Base-by-base conservation (phyloP, 2,888 invertebrate species). In the Amphimallon solstitiale region DNA sequence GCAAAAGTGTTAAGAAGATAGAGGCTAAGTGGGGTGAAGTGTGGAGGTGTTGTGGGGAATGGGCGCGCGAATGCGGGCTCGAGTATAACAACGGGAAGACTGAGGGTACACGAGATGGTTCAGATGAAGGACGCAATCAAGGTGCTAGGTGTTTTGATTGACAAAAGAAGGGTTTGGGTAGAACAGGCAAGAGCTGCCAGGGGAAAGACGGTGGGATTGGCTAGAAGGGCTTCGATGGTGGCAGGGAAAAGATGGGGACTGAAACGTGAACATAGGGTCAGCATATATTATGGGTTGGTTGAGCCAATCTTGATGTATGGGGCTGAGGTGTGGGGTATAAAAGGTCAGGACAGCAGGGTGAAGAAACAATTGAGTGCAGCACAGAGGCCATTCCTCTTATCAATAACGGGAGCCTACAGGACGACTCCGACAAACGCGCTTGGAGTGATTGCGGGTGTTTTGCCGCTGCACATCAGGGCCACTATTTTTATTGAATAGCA, bases 291-390 rank as follows among this genome's bases (percentile, higher is more conserved):
- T 14, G 37, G 46, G n/a, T 65, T 54, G 1, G 23, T 70, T 2
- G 67, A 64, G 61, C 69, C 70, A 5, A 65, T 62, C 10, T 10
- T 70, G 12, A 7, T 70, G 38, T 71, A 73, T 63, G 73, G 66
- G 2, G 37, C 63, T 3, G 70, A 71, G 29, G 51, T 74, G 7
- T 74, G 72, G 71, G 72, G 71, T 2, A 38, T 17, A 0, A 65
- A 65, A 14, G 68, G 59, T 7, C 37, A 14, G 3, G 64, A 68
- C 37, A 38, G 21, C 0, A 63, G 66, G 19, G 40, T 70, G 3
- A 46, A 43, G 34, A 73, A 40, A 61, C 62, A 67, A 0, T 37
- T 73, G 21, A 21, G 34, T 12, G 71, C 72, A 10, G 40, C 52
- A 6, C 59, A 71, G 37, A 23, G 72, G 43, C 65, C 66, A 2